These are phyloP conservation scores for Microdon myrmicae DNA, from an alignment of 2,888 invertebrate species.

Conservation along the genomic window DNA sequence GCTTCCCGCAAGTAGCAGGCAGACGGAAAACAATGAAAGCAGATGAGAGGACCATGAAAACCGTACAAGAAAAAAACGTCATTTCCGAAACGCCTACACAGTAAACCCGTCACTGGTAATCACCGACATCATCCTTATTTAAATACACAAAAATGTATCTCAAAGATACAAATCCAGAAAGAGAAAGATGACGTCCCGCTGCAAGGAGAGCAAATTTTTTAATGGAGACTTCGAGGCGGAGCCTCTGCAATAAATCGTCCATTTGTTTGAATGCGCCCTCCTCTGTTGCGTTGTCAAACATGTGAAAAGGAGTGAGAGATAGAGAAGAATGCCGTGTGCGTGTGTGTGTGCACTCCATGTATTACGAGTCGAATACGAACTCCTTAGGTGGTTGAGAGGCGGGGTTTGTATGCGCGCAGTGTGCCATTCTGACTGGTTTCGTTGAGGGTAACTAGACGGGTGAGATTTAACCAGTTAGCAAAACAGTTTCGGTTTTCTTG, in stretches of 20 bases:
- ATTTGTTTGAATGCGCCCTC: constrained; percentile 28
- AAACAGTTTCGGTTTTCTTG: constrained; percentile 65
- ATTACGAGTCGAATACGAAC: constrained; percentile 33
- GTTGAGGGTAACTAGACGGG: constrained; percentile 54
- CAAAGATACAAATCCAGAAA: constrained; percentile 24
- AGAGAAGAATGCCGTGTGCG: no score
- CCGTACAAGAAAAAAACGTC: constrained; percentile 16
- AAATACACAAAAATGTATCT: constrained; percentile 45
- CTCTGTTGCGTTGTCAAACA: constrained; percentile 10
- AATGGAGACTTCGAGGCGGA: constrained; percentile 41
- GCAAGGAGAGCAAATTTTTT: constrained; percentile 36
- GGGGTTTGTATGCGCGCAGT: constrained; percentile 45
- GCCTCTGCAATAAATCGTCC: constrained; percentile 34
- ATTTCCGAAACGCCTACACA: constrained; percentile 51
- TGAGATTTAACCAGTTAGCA: constrained; percentile 56
- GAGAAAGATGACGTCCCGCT: constrained; percentile 22
- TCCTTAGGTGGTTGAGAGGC: constrained; percentile 37
- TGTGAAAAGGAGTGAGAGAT: no score
- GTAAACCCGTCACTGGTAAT: constrained; percentile 49
- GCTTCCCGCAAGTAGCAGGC: constrained; percentile 26
- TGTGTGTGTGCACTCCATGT: constrained; percentile 25
- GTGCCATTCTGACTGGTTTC: constrained; percentile 22
- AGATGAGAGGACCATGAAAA: constrained; percentile 24
- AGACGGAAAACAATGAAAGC: constrained; percentile 42
- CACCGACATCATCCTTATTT: constrained; percentile 48